Evolutionary conservation across 2,113 vertebrate species (phyloP).

Genomic region (Crocuta crocuta): DNA sequence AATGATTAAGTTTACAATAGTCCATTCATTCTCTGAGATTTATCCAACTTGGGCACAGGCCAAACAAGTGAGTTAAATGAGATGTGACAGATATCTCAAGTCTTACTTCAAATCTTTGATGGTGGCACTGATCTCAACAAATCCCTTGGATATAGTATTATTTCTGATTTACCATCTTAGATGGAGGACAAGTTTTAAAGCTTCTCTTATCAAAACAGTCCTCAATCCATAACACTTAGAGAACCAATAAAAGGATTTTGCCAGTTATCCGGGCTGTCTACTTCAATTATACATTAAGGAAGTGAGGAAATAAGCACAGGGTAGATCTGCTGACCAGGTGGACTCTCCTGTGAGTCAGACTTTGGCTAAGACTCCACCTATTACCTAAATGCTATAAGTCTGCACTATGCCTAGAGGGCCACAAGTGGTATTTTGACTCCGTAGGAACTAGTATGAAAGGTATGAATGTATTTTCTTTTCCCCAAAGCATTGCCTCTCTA

Average conservation of each 20-base stretch:
- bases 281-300: background rate
- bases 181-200: background rate
- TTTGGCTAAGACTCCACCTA: background rate
- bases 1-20: background rate
- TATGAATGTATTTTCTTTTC: background rate
- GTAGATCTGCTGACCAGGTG: background rate
- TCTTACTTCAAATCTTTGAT: constrained; percentile 9
- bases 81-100: background rate
- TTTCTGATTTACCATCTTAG: background rate
- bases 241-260: background rate
- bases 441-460: background rate
- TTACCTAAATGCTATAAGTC: background rate
- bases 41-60: background rate
- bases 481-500: background rate
- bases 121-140: background rate
- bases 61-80: background rate
- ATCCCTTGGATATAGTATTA: background rate
- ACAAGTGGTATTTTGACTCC: background rate
- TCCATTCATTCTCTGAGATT: background rate
- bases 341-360: background rate
- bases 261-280: background rate
- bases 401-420: background rate
- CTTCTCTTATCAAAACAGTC: background rate
- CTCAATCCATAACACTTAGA: background rate
- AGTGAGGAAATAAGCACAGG: background rate